Evolutionary conservation across 2,113 vertebrate species (phyloP).

Genomic region (Colistium nudipinnis): DNA sequence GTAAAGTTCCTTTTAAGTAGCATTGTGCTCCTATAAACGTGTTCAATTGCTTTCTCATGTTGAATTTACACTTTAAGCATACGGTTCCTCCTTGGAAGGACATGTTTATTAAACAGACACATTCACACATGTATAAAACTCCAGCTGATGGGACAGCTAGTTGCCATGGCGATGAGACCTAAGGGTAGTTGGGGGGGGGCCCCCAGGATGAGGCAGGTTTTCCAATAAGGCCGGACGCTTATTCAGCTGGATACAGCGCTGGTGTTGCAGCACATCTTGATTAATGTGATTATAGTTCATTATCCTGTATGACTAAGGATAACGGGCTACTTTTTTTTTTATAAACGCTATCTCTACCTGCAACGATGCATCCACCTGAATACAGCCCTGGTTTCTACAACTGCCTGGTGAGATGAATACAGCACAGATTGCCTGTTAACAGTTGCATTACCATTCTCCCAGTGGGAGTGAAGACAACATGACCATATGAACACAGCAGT

Average conservation of each 20-base stretch:
- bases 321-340: slow-evolving; percentile 26
- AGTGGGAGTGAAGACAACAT: slow-evolving; percentile 66
- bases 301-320: slow-evolving; percentile 45
- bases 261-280: slow-evolving; percentile 48
- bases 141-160: slow-evolving; percentile 74
- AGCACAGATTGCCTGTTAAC: slow-evolving; percentile 65
- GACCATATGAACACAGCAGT: slow-evolving; percentile 77
- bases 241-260: slow-evolving; percentile 69
- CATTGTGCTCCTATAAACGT: neutral
- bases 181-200: slow-evolving; percentile 68
- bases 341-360: slow-evolving; percentile 40
- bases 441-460: slow-evolving; percentile 63
- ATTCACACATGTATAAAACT: slow-evolving; percentile 82
- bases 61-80: neutral
- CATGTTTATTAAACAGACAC: slow-evolving; percentile 80
- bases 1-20: neutral
- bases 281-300: slow-evolving; percentile 44
- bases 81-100: slow-evolving; percentile 55
- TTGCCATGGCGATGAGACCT: slow-evolving; percentile 77
- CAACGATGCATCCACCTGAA: slow-evolving; percentile 68
- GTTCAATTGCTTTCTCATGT: neutral
- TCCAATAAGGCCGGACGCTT: slow-evolving; percentile 78
- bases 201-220: slow-evolving; percentile 75
- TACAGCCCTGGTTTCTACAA: slow-evolving; percentile 65
- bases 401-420: slow-evolving; percentile 65